Conservation (phyloP, 37 sponge, comb jelly and placozoan genomes). For the Hormiphora californensis region DNA sequence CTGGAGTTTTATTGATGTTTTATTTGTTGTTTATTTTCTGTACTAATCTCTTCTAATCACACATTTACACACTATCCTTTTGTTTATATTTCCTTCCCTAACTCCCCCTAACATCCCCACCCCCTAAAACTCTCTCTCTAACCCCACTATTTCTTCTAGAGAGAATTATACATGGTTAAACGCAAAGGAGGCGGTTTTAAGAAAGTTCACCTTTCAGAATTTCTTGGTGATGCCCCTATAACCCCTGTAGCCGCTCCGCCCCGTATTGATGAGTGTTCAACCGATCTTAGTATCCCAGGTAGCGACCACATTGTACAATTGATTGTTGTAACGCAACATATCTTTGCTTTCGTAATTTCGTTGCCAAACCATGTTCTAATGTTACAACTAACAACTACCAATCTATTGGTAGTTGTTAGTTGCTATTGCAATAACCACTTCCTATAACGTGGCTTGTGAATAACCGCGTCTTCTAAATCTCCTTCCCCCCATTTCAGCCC, state of each 20-base stretch:
- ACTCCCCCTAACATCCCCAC: background rate
- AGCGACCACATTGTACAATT: no score
- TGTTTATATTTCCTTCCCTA: background rate
- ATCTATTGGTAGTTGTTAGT: no score
- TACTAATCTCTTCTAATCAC: background rate
- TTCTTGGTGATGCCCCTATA: constrained; percentile 36
- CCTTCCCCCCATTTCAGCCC: background rate
- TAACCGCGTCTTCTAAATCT: no score
- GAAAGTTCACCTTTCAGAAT: constrained; percentile 18
- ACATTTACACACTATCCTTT: background rate
- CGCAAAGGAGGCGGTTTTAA: constrained; percentile 42
- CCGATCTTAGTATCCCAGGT: constrained; percentile 45
- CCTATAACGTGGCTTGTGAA: no score
- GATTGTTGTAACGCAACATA: no score
- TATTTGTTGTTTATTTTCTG: no score
- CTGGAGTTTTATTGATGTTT: background rate
- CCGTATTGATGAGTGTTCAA: background rate
- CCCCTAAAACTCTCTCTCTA: background rate
- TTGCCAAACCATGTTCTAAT: no score
- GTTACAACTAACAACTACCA: no score
- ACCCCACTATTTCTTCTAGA: no score
- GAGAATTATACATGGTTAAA: constrained; percentile 24
- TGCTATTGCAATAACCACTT: no score
- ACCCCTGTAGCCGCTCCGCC: constrained; percentile 23
- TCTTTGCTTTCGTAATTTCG: no score